Evolutionary conservation across 30 jellyfish, hydroid and myxozoan genomes (phyloP).

Genomic region (Turritopsis rubra): DNA sequence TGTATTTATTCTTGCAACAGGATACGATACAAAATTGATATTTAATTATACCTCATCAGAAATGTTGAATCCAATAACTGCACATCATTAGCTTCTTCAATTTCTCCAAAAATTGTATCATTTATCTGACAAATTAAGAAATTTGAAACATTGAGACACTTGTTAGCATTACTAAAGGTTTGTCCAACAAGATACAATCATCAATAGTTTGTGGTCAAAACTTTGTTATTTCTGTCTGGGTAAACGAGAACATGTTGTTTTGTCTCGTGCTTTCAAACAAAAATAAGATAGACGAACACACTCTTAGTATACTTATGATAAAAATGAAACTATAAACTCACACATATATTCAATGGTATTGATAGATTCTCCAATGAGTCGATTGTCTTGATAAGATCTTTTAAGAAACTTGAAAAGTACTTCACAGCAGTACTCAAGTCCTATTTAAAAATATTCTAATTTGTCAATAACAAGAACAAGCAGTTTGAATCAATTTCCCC

Average conservation of each 20-base stretch:
- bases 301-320: not conserved
- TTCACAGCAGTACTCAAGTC: slow-evolving; percentile 31
- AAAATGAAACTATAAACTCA: slow-evolving; percentile 2
- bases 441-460: not conserved
- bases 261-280: too few species aligned
- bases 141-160: too few species aligned
- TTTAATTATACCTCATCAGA: slow-evolving; percentile 76
- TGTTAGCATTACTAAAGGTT: too few species aligned
- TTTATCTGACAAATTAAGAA: slow-evolving; percentile 25
- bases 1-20: too few species aligned
- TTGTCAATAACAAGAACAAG: not conserved
- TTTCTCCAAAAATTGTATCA: slow-evolving; percentile 59
- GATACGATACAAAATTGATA: too few species aligned
- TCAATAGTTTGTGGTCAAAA: too few species aligned
- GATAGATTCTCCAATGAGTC: slow-evolving; percentile 17
- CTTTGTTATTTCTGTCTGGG: too few species aligned
- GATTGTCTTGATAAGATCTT: slow-evolving; percentile 18
- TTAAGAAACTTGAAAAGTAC: slow-evolving; percentile 28
- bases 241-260: too few species aligned
- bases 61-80: slow-evolving; percentile 42
- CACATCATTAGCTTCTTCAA: slow-evolving; percentile 28
- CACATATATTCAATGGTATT: slow-evolving; percentile 23
- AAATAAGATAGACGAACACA: too few species aligned
- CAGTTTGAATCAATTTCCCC: too few species aligned
- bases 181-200: too few species aligned